phyloP scores from a whole-genome alignment of 92 coral and sea anemone species.

The Ricordea florida region DNA sequence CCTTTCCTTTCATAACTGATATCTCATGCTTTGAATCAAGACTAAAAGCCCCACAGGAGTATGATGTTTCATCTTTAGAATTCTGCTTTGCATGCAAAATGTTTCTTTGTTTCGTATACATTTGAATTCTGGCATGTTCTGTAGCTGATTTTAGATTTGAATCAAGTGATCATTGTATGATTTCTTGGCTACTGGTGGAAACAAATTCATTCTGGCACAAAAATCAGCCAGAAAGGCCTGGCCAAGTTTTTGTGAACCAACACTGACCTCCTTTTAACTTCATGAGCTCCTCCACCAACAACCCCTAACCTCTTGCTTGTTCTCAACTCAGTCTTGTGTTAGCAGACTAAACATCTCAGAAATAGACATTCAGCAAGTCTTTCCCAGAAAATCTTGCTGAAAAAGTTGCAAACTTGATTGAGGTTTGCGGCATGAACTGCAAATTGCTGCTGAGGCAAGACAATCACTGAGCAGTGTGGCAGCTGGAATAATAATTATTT shows the following conservation, averaged over 20 bases:
- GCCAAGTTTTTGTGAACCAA: conserved; percentile 1
- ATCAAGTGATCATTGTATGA: conserved; percentile 24
- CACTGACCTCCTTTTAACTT: conserved; percentile 62
- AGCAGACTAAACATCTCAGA: conserved; percentile 26
- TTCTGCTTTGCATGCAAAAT: conserved; percentile 5
- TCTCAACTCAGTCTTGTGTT: conserved; percentile 17
- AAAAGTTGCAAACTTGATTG: conserved; percentile 38
- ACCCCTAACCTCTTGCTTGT: conserved; percentile 43
- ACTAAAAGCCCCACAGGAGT: conserved; percentile 15
- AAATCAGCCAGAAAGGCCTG: conserved; percentile 3
- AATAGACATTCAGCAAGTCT: conserved; percentile 58
- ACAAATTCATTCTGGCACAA: conserved; percentile 47
- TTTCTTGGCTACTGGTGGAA: conserved; percentile 35
- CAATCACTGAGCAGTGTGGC: conserved; percentile 38
- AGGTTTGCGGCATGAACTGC: conserved; percentile 54
- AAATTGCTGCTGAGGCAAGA: conserved; percentile 55
- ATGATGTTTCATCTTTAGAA: not conserved
- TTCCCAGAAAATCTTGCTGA: conserved; percentile 47
- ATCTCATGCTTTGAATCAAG: conserved; percentile 26
- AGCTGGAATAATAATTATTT: conserved; percentile 59
- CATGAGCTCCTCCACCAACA: conserved; percentile 59
- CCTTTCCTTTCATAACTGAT: not conserved
- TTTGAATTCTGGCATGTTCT: too few species aligned
- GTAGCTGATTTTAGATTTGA: conserved; percentile 23
- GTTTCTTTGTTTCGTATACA: not conserved